Base-by-base conservation (phyloP, 2,797 vertebrate species). In the Chelmon rostratus region DNA sequence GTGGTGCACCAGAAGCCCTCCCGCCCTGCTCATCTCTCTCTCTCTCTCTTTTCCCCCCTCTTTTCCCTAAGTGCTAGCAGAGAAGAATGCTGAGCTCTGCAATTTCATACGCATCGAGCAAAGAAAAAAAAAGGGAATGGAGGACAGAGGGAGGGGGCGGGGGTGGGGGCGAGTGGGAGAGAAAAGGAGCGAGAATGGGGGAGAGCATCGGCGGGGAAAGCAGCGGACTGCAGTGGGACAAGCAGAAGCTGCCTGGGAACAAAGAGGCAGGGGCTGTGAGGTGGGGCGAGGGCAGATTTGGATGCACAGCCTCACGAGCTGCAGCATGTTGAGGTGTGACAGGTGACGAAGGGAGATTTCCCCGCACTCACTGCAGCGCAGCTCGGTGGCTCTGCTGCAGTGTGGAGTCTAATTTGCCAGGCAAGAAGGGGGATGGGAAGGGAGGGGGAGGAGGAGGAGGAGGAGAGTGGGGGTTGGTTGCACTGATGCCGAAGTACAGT, bases 51-150 rank as follows among this genome's bases (percentile, higher is more conserved):
- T 15, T 54, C 12, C 57, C 18, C 21, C 3, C 23, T 7, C 64
- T 73, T 74, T 80, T 52, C 77, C 68, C 72, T 79, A 92, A 88
- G 91, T 91, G 91, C 89, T 84, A 68, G 88, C 85, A 80, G 81
- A 86, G 82, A 90, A 90, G 87, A 94, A 91, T 94, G 95, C 94
- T 95, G 93, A 95, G 94, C 92, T 94, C 82, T 89, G 92, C 94
- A 94, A 90, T 93, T 94, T 93, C 82, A 92, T 89, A 90, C 53
- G 76, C 86, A 90, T 73, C 57, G 74, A 64, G 87, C 74, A 74
- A 84, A 85, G 58, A 38, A 61, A 77, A 81, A 73, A 64, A 67
- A 19, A n/a, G n/a, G 66, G 56, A 79, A 88, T 81, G 81, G 85
- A 80, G 86, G 89, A 81, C 53, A 72, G 79, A 40, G 38, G 44